A percentile compares a stretch with the other conserved stretches of the same genome.
Conservation (phyloP, 2,113 vertebrate genomes). For the Clarias macrocephalus region DNA sequence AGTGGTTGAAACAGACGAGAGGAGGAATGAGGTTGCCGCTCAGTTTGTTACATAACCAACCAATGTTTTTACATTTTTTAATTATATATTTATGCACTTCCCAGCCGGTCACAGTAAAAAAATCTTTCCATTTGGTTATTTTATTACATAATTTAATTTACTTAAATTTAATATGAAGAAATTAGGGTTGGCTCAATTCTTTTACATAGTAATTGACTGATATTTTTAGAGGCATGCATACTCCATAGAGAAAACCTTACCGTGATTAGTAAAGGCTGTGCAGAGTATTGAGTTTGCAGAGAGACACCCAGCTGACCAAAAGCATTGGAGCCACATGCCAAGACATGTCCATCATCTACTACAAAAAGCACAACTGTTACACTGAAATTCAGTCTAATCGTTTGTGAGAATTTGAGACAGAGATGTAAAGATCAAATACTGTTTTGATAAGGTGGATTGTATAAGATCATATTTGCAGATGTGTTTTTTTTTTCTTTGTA, state of each 20-base stretch:
- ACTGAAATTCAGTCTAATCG: neutral
- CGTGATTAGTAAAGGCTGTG: constrained; percentile 74
- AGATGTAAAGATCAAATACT: neutral
- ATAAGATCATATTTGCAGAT: neutral
- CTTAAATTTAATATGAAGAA: no score
- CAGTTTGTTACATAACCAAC: no score
- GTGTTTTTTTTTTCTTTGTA: neutral
- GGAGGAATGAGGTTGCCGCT: no score
- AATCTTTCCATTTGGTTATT: no score
- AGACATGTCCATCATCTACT: constrained; percentile 76
- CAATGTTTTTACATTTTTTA: no score
- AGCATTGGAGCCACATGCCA: constrained; percentile 88
- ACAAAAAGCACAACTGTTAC: constrained; percentile 48
- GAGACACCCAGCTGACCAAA: constrained; percentile 88
- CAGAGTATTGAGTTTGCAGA: constrained; percentile 60
- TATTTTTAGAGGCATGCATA: neutral
- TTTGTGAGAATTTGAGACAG: neutral
- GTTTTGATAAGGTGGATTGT: neutral
- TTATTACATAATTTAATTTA: no score
- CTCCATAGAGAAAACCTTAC: constrained; percentile 63
- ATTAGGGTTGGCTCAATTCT: no score
- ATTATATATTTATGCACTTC: no score
- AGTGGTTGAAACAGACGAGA: no score
- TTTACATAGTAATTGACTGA: no score
- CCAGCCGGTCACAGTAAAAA: no score